A percentile compares a stretch with the other conserved stretches of the same genome.
Evolutionary conservation across 2,888 invertebrate genomes (phyloP).

Genomic region (Homarus gammarus): DNA sequence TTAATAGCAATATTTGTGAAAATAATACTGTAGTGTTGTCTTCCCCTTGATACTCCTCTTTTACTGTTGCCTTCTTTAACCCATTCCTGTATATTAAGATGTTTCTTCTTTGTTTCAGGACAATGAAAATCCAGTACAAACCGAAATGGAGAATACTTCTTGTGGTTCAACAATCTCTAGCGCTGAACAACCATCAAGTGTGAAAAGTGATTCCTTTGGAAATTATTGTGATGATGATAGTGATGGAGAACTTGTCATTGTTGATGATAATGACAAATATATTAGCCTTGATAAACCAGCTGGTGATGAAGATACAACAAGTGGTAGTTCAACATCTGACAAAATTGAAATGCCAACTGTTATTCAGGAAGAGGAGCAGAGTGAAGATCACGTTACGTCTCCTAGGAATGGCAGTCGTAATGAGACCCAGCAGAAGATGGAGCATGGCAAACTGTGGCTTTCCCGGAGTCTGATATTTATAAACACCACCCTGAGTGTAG

Average conservation of each 20-base stretch:
- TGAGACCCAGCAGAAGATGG: conserved; percentile 41
- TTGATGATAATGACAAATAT: neutral
- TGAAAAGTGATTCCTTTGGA: neutral
- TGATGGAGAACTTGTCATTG: conserved; percentile 25
- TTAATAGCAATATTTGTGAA: too few species aligned
- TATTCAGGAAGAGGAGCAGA: neutral
- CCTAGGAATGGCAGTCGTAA: conserved; percentile 7
- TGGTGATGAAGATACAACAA: neutral
- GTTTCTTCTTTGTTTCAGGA: neutral
- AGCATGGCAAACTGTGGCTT: conserved; percentile 44
- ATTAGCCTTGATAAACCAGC: neutral
- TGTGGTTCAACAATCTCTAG: neutral
- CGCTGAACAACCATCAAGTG: neutral
- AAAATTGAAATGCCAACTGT: neutral
- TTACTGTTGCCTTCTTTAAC: too few species aligned
- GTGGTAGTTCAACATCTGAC: neutral
- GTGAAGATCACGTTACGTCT: neutral
- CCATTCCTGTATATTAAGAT: neutral
- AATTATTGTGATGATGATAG: neutral
- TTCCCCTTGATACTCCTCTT: too few species aligned
- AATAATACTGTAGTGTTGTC: too few species aligned
- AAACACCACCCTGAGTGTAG: neutral
- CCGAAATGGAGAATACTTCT: neutral
- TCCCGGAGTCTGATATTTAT: neutral
- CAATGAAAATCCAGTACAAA: neutral